phyloP scores from a whole-genome alignment of 1,140 invertebrate genomes.

The Zaprionus taronus region DNA sequence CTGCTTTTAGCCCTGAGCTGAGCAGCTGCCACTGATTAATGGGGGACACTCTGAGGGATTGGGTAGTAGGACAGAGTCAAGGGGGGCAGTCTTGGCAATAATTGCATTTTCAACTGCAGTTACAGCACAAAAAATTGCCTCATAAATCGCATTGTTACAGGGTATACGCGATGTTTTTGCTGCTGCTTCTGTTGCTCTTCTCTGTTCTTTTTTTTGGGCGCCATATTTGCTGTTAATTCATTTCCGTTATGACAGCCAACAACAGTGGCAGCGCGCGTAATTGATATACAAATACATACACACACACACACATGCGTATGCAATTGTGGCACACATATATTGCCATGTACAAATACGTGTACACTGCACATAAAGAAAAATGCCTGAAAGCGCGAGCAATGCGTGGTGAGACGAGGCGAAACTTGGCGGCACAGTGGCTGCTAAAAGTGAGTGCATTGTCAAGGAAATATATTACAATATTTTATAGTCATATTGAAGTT shows the following conservation, averaged over 20 bases:
- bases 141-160: slow-evolving; percentile 56
- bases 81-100: slow-evolving; percentile 33
- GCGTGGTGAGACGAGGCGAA: neutral
- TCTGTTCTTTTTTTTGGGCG: slow-evolving; percentile 1
- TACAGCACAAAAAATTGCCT: slow-evolving; percentile 42
- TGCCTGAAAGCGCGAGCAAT: slow-evolving; percentile 38
- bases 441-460: neutral
- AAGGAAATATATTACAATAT: neutral
- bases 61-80: no score
- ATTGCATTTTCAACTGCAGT: slow-evolving; percentile 75
- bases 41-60: neutral
- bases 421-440: slow-evolving; percentile 37
- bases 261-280: slow-evolving; percentile 53
- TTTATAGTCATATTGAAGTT: neutral
- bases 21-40: slow-evolving; percentile 14
- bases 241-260: slow-evolving; percentile 72
- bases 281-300: slow-evolving; percentile 74
- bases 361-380: slow-evolving; percentile 49
- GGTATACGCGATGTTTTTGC: neutral
- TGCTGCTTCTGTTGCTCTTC: slow-evolving; percentile 9
- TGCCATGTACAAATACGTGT: slow-evolving; percentile 23
- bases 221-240: slow-evolving; percentile 79
- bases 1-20: slow-evolving; percentile 6
- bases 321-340: slow-evolving; percentile 28
- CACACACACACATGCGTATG: slow-evolving; percentile 25